These are phyloP conservation scores for Gymnogyps californianus DNA, from an alignment of 2,113 vertebrate genomes.

Conservation along the genomic window DNA sequence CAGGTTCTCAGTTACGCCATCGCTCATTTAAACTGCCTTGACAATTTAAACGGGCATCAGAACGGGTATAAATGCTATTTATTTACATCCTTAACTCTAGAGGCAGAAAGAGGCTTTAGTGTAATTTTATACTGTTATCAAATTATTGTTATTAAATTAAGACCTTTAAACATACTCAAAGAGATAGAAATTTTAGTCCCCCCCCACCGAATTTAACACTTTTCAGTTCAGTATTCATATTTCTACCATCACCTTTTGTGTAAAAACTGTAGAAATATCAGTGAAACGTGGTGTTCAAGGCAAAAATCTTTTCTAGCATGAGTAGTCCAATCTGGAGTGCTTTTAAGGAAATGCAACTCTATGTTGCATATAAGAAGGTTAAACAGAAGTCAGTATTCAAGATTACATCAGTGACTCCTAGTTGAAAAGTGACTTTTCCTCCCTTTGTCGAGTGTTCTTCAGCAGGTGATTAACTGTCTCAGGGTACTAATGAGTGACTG, in stretches of 20 bases:
- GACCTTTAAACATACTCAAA: not conserved
- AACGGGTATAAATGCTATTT: not conserved
- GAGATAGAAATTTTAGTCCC: not conserved
- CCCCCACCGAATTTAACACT: not conserved
- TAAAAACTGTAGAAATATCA: not conserved
- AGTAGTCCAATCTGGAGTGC: not conserved
- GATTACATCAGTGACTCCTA: not conserved
- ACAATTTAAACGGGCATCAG: not conserved
- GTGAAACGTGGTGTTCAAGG: fast-evolving
- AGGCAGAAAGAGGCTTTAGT: not conserved
- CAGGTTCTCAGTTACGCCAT: not conserved
- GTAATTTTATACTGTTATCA: not conserved
- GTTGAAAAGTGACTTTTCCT: not conserved
- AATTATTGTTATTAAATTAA: not conserved
- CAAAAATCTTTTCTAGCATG: not conserved
- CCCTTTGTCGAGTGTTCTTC: not conserved
- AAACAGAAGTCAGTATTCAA: not conserved
- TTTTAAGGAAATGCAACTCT: not conserved
- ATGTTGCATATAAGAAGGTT: not conserved
- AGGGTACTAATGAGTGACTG: not conserved
- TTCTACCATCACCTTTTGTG: not conserved
- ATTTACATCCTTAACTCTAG: not conserved
- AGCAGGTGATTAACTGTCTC: not conserved
- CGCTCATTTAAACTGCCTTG: not conserved
- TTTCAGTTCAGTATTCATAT: not conserved